These are phyloP conservation scores for Rhizomys pruinosus DNA, from an alignment of 2,113 vertebrate species.

Conservation along the genomic window DNA sequence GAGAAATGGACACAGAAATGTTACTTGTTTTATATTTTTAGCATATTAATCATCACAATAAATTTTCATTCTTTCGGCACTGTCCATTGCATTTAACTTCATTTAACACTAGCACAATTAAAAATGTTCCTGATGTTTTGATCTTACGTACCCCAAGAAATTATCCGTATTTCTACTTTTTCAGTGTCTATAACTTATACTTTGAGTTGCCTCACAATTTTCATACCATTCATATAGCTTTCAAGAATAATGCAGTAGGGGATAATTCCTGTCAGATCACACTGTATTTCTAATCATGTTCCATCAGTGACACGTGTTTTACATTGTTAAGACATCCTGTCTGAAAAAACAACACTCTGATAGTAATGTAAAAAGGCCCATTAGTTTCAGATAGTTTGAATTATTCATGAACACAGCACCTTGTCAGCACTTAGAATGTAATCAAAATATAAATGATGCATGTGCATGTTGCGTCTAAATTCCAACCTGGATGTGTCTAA, in stretches of 20 bases:
- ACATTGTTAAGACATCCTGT: slow-evolving; percentile 84
- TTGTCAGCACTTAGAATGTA: slow-evolving; percentile 85
- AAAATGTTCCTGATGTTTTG: slow-evolving; percentile 58
- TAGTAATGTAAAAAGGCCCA: slow-evolving; percentile 83
- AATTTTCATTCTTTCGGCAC: slow-evolving; percentile 15
- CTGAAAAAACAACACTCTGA: slow-evolving; percentile 82
- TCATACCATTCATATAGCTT: slow-evolving; percentile 65
- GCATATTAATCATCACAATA: background rate
- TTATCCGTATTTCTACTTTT: slow-evolving; percentile 33
- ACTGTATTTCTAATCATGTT: slow-evolving; percentile 86
- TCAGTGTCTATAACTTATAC: slow-evolving; percentile 54
- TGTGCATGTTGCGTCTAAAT: slow-evolving; percentile 82
- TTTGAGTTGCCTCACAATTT: slow-evolving; percentile 69
- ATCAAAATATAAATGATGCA: slow-evolving; percentile 90
- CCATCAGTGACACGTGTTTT: slow-evolving; percentile 85
- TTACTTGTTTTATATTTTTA: background rate
- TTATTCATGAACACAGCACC: slow-evolving; percentile 87
- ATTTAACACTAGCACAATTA: too few species aligned
- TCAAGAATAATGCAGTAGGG: slow-evolving; percentile 73
- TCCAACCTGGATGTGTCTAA: slow-evolving; percentile 75
- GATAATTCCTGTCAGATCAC: slow-evolving; percentile 85
- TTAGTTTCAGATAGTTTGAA: slow-evolving; percentile 84
- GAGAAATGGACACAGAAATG: background rate
- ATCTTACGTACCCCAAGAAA: slow-evolving; percentile 48
- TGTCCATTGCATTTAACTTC: slow-evolving; percentile 29